Base-by-base conservation (phyloP, 2,113 vertebrate species). In the Hemichromis elongatus region DNA sequence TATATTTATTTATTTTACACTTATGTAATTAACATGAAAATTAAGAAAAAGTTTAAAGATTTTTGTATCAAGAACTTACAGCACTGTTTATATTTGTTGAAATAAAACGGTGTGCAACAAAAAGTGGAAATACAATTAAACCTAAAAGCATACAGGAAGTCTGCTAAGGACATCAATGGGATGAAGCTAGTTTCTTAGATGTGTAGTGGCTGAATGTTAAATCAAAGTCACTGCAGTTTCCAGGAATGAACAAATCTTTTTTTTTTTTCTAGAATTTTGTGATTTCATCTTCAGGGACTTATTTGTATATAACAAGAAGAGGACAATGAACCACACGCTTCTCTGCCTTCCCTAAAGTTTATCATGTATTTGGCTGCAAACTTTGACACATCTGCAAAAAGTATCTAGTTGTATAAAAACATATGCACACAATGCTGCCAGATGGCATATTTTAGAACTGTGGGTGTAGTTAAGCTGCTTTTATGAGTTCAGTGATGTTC, bases 321-420 rank as follows among this genome's bases (percentile, higher is more conserved):
- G 55, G 30, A 3, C 42, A n/a, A 21, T 45, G 59, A 6, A 24
- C 19, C 42, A 52, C 40, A 13, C 70, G 40, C 16, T 28, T 83
- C 30, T 24, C 4, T 40, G 55, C 80, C 63, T 89, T 42, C 21
- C 26, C 28, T 75, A 16, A 40, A 84, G 66, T 87, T 79, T 63
- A 70, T 86, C 79, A 77, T 75, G 2, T 3, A 33, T 85, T 88
- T 75, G 82, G 90, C 73, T 81, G 75, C 81, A 61, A 45, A 70
- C 37, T 63, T 40, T 75, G 24, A 33, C 52, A 66, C 79, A 91
- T 80, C 56, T 91, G 57, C 47, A 50, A 81, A 82, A 79, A 42
- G 21, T 21, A 52, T 85, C 47, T 19, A 80, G 59, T 37, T 24
- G 50, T 40, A 18, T 52, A 16, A 75, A 85, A 79, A 19, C 33